These are phyloP conservation scores for Lordiphosa mommai DNA, from an alignment of 1,140 invertebrate genomes.

Conservation along the genomic window DNA sequence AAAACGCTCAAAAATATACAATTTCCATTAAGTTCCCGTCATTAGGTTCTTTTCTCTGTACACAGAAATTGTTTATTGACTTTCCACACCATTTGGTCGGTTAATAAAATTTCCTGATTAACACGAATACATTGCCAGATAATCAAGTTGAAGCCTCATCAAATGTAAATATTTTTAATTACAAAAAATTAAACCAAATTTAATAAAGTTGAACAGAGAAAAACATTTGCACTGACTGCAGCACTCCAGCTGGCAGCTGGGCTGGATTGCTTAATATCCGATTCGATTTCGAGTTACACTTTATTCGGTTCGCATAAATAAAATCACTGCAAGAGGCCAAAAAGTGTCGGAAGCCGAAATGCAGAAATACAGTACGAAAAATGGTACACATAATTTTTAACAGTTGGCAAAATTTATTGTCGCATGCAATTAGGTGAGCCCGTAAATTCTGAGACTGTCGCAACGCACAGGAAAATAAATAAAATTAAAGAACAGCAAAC, in stretches of 20 bases:
- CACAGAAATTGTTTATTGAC: too few relatives aligned
- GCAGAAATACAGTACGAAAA: constrained; percentile 34
- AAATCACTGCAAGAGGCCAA: constrained; percentile 47
- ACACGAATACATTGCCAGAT: too few relatives aligned
- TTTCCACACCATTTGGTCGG: not conserved
- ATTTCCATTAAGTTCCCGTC: too few relatives aligned
- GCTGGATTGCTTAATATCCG: constrained; percentile 47
- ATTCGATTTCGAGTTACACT: constrained; percentile 51
- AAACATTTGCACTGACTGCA: not conserved
- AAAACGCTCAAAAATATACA: too few relatives aligned
- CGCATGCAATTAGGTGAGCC: constrained; percentile 64
- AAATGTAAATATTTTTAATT: too few relatives aligned
- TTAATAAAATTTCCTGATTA: too few relatives aligned
- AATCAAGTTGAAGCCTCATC: too few relatives aligned
- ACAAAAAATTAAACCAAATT: constrained; percentile 26
- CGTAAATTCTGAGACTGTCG: constrained; percentile 59
- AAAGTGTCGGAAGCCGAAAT: constrained; percentile 26
- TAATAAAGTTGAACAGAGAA: constrained; percentile 23
- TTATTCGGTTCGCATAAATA: constrained; percentile 58
- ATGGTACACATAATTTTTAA: constrained; percentile 64
- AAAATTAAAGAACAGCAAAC: constrained; percentile 52
- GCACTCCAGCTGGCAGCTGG: too few relatives aligned
- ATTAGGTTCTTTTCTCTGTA: too few relatives aligned
- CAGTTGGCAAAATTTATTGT: constrained; percentile 67
- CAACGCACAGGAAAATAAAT: constrained; percentile 54